phyloP scores from a whole-genome alignment of 1,140 invertebrate genomes.

The Physella acuta region DNA sequence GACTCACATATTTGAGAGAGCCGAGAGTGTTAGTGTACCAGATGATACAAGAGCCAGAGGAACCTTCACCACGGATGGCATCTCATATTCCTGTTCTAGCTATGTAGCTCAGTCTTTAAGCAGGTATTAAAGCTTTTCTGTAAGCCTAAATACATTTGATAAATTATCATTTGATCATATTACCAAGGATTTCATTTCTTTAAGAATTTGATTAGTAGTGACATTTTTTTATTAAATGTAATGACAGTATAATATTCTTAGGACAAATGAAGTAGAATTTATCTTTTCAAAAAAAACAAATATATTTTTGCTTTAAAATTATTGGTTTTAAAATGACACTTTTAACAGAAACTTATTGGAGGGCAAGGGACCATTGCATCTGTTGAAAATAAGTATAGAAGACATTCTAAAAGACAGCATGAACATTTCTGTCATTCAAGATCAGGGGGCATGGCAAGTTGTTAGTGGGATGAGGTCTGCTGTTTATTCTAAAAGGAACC shows the following conservation, averaged over 20 bases:
- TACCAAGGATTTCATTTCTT: no score
- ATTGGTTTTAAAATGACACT: not conserved
- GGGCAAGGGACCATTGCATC: not conserved
- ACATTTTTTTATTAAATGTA: no score
- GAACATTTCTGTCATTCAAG: not conserved
- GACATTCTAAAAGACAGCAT: not conserved
- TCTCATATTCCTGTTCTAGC: conserved; percentile 20
- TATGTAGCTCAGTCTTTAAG: no score
- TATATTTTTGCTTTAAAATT: not conserved
- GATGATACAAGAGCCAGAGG: not conserved
- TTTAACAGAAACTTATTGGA: not conserved
- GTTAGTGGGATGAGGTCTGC: no score
- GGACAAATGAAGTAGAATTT: not conserved
- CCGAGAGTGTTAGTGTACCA: conserved; percentile 26
- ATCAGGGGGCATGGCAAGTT: not conserved
- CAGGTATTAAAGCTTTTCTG: no score
- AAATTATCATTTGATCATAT: no score
- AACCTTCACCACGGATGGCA: conserved; percentile 13
- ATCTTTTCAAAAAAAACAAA: not conserved
- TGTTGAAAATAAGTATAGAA: not conserved
- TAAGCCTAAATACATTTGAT: no score
- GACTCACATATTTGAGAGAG: conserved; percentile 61
- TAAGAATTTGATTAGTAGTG: no score
- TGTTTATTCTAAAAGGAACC: not conserved
- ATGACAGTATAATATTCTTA: not conserved